Evolutionary conservation across 2,888 invertebrate species (phyloP).

Genomic region (Erebia palarica): DNA sequence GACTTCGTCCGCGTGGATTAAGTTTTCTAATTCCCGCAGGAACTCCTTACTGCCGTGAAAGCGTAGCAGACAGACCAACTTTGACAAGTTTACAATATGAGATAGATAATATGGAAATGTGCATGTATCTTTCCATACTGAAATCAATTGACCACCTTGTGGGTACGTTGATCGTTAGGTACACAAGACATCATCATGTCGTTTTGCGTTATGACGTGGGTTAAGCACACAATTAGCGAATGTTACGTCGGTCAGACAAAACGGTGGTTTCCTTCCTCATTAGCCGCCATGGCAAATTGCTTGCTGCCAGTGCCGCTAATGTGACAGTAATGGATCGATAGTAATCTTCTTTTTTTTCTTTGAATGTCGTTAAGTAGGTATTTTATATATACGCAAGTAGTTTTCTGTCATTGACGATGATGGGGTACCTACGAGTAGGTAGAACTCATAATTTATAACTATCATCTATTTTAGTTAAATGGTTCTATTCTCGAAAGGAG

Average conservation of each 20-base stretch:
- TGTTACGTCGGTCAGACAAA: slow-evolving; percentile 4
- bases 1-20: too few relatives aligned
- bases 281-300: neutral
- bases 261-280: slow-evolving; percentile 6
- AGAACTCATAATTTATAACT: too few relatives aligned
- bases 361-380: neutral
- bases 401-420: neutral
- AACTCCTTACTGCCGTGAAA: too few relatives aligned
- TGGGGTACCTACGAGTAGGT: too few relatives aligned
- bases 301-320: neutral
- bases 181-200: neutral
- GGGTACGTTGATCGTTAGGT: neutral
- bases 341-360: neutral
- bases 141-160: too few relatives aligned
- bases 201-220: neutral
- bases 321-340: neutral
- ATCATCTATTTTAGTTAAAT: too few relatives aligned
- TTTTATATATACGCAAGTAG: neutral
- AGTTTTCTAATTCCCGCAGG: too few relatives aligned
- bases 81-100: too few relatives aligned
- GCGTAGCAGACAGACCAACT: too few relatives aligned
- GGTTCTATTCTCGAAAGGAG: too few relatives aligned
- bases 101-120: too few relatives aligned
- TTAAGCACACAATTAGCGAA: slow-evolving; percentile 1
- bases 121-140: too few relatives aligned